These are phyloP conservation scores for Asbolus verrucosus DNA, from an alignment of 1,140 invertebrate genomes.

Conservation along the genomic window DNA sequence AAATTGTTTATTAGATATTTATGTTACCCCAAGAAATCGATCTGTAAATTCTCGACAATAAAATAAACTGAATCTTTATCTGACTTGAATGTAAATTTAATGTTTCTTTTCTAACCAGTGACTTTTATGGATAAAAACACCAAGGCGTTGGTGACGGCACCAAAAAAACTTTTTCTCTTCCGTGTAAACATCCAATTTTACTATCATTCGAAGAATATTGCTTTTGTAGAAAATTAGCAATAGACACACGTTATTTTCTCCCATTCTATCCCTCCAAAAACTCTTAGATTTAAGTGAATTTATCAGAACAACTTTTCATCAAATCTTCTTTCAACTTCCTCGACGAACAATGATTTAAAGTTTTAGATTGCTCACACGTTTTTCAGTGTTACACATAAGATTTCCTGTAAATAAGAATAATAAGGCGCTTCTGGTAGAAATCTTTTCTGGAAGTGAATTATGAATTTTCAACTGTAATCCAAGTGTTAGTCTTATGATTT, in stretches of 20 bases:
- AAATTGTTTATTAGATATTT: slow-evolving; percentile 14
- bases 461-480: not conserved
- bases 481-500: no score
- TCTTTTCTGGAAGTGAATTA: not conserved
- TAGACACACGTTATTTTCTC: not conserved
- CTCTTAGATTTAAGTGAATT: no score
- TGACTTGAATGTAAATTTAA: slow-evolving; percentile 9
- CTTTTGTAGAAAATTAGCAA: not conserved
- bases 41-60: slow-evolving; percentile 6
- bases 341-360: not conserved
- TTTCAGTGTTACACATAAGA: not conserved
- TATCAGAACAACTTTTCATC: no score
- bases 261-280: no score
- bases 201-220: slow-evolving; percentile 1
- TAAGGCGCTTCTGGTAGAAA: not conserved
- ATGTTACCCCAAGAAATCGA: not conserved
- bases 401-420: slow-evolving; percentile 12
- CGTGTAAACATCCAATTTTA: slow-evolving; percentile 5
- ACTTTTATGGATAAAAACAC: not conserved
- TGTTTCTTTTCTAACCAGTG: not conserved
- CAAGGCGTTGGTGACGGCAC: not conserved
- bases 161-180: not conserved
- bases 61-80: slow-evolving; percentile 10
- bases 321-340: not conserved
- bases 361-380: not conserved